phyloP scores from a whole-genome alignment of 2,797 vertebrate genomes.

The Poecilia picta region DNA sequence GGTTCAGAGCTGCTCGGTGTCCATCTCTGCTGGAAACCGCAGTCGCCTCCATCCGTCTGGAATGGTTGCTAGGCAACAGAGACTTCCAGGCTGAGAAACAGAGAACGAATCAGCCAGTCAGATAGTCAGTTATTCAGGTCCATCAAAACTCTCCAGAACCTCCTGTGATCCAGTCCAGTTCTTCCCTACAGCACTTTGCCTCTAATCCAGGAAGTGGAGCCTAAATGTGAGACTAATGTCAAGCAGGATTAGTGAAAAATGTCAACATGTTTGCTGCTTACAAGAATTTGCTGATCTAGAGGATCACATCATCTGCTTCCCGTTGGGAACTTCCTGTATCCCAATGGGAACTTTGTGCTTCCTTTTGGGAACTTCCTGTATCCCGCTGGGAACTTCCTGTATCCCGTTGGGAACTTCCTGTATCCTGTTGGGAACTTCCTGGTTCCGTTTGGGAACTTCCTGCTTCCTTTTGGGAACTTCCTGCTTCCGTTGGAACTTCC shows the following conservation, averaged over 20 bases:
- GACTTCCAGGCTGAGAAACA: conserved; percentile 8
- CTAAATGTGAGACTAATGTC: not conserved
- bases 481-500: too few relatives aligned
- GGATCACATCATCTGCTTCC: too few relatives aligned
- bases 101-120: not conserved
- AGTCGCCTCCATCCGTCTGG: conserved; percentile 16
- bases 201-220: not conserved
- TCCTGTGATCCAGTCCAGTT: not conserved
- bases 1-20: not conserved
- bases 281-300: too few relatives aligned
- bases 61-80: conserved; percentile 73
- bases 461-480: too few relatives aligned
- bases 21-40: conserved; percentile 10
- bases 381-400: too few relatives aligned
- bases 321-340: not conserved
- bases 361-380: too few relatives aligned
- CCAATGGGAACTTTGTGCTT: not conserved
- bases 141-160: not conserved
- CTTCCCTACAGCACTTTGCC: not conserved
- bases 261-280: not conserved
- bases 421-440: too few relatives aligned
- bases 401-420: too few relatives aligned
- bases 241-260: not conserved
- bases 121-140: not conserved
- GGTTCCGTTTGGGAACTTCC: too few relatives aligned